These are phyloP conservation scores for Orussus abietinus DNA, from an alignment of 1,140 invertebrate species.

Conservation along the genomic window DNA sequence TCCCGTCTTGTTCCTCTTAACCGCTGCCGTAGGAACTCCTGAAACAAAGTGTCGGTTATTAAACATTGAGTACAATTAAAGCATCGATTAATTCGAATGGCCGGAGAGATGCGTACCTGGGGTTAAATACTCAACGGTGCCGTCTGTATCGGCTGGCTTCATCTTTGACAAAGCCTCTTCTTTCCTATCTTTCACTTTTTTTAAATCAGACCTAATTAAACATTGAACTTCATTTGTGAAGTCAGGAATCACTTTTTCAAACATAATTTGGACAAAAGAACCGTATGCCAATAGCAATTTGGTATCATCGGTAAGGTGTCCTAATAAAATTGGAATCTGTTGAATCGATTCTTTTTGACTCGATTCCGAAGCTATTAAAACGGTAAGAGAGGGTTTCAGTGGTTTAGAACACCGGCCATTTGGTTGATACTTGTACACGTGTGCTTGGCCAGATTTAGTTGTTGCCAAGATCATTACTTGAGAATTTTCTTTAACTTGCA, in stretches of 20 bases:
- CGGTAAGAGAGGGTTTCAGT: slow-evolving; percentile 66
- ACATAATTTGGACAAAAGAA: slow-evolving; percentile 52
- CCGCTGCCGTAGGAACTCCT: slow-evolving; percentile 23
- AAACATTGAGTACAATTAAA: neutral
- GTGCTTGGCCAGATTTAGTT: slow-evolving; percentile 70
- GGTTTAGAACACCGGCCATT: slow-evolving; percentile 71
- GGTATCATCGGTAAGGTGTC: slow-evolving; percentile 46
- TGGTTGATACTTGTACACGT: slow-evolving; percentile 71
- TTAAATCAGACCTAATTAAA: slow-evolving; percentile 54
- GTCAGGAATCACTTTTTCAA: slow-evolving; percentile 64
- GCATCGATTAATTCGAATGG: slow-evolving; percentile 7
- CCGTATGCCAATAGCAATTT: slow-evolving; percentile 60
- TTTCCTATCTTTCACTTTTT: slow-evolving; percentile 43
- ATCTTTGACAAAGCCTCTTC: slow-evolving; percentile 49
- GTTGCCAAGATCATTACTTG: slow-evolving; percentile 52
- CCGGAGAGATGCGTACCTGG: slow-evolving; percentile 29
- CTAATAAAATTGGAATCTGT: slow-evolving; percentile 56
- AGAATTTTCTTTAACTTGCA: slow-evolving; percentile 25
- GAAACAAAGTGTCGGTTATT: slow-evolving; percentile 6
- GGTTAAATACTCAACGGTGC: slow-evolving; percentile 51
- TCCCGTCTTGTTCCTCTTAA: slow-evolving; percentile 48
- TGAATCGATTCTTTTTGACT: slow-evolving; percentile 50
- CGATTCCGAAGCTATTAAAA: slow-evolving; percentile 63
- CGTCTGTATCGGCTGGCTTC: slow-evolving; percentile 45
- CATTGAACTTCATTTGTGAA: slow-evolving; percentile 57